Evolutionary conservation across 1,140 invertebrate genomes (phyloP).

Genomic region (Sycophila sp.): DNA sequence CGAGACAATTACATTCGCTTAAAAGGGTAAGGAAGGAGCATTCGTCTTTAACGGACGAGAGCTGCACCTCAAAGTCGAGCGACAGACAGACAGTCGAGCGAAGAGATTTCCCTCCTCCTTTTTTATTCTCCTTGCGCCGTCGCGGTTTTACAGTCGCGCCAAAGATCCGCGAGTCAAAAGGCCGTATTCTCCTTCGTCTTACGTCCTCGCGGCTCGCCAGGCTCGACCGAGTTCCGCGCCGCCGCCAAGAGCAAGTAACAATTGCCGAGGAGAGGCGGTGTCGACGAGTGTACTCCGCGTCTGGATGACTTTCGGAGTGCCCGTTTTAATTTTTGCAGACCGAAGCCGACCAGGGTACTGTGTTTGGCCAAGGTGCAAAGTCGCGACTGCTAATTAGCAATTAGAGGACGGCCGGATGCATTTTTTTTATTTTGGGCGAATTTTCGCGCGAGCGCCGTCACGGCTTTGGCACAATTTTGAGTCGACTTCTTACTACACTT

Average conservation of each 20-base stretch:
- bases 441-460: too few species aligned
- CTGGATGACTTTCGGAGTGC: not conserved
- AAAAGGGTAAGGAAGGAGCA: constrained; percentile 29
- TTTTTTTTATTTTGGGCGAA: not conserved
- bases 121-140: constrained; percentile 12
- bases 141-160: not conserved
- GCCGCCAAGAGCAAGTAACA: not conserved
- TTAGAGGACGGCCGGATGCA: not conserved
- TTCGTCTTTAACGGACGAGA: constrained; percentile 14
- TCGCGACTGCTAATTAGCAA: constrained; percentile 4
- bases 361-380: not conserved
- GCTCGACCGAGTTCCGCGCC: too few species aligned
- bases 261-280: not conserved
- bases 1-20: constrained; percentile 34
- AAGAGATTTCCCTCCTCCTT: constrained; percentile 1
- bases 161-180: constrained; percentile 19
- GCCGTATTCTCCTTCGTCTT: not conserved
- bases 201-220: not conserved
- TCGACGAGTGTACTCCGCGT: not conserved
- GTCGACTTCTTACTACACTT: not conserved
- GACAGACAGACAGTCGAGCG: constrained; percentile 11
- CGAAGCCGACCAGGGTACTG: too few species aligned
- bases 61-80: constrained; percentile 15
- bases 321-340: too few species aligned
- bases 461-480: not conserved